Conservation (phyloP, 1,140 invertebrate genomes). For the Proctacanthus coquilletti region DNA sequence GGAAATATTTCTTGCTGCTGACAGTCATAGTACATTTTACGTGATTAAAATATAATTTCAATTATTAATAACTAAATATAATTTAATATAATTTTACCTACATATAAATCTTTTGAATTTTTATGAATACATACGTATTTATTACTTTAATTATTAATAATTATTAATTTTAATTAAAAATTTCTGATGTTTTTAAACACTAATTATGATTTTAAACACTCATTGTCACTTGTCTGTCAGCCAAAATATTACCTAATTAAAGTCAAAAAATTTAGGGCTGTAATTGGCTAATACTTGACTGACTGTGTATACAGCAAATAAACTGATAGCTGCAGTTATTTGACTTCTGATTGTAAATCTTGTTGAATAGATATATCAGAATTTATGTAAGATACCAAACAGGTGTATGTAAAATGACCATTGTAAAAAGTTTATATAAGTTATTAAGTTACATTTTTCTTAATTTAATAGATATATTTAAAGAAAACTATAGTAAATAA, state of each 20-base stretch:
- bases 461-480: background rate
- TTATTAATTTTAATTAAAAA: background rate
- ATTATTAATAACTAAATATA: background rate
- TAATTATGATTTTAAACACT: background rate
- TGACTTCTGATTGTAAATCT: conserved; percentile 2
- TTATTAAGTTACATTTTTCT: no score
- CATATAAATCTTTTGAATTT: no score
- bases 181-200: background rate
- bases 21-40: no score
- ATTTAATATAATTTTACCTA: background rate
- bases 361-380: conserved; percentile 2
- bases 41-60: background rate
- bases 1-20: no score
- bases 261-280: background rate
- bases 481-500: background rate
- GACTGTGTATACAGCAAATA: background rate
- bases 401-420: no score
- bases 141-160: no score
- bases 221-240: background rate
- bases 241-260: background rate
- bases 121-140: no score
- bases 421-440: no score
- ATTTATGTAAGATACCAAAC: no score
- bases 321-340: conserved; percentile 3
- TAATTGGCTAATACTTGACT: background rate